Base-by-base conservation (phyloP, 2,797 vertebrate genomes). In the Myoxocephalus aenaeus region DNA sequence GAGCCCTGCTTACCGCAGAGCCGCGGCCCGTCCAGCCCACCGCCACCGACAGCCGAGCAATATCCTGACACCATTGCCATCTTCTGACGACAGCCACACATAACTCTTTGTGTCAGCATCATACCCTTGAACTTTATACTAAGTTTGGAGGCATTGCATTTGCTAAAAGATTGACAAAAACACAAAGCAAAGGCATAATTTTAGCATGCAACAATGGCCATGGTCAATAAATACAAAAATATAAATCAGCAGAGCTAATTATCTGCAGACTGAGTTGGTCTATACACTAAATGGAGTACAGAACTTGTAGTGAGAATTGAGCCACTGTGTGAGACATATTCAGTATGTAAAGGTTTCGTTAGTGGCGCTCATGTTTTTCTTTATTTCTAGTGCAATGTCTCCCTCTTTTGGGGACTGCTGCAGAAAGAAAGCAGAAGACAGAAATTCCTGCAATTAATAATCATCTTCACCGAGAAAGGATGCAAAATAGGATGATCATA, bases 371-470 rank as follows among this genome's bases (percentile, higher is more conserved):
- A 48, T 50, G 12, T 34, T 32, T 34, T 3, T 34, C 13, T 29
- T 71, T 65, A 88, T 93, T 87, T 79, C 40, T 89, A 69, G 88
- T 77, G 82, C 73, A 86, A 92, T 90, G 91, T 93, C 92, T 85
- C 93, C 93, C 90, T 89, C 93, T 92, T 91, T 87, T 89, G 93
- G 90, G 44, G 15, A 46, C 58, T 56, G 15, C 7, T 32, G 34
- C 11, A 32, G 32, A 58, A 53, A 46, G 17, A 81, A 46, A 56
- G 8, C 9, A 73, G 9, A n/a, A 42, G 11, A 69, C 1, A 42
- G n/a, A 2, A 50, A 36, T 38, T 42, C 3, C 22, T 38, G 7
- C 2, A 27, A 51, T 6, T 18, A 72, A 66, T 7, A 8, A 66
- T 42, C 20, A 54, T 2, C 9, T 2, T 25, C 42, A 63, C 5